Conservation (phyloP, 2,888 invertebrate genomes). For the Papilio protenor region DNA sequence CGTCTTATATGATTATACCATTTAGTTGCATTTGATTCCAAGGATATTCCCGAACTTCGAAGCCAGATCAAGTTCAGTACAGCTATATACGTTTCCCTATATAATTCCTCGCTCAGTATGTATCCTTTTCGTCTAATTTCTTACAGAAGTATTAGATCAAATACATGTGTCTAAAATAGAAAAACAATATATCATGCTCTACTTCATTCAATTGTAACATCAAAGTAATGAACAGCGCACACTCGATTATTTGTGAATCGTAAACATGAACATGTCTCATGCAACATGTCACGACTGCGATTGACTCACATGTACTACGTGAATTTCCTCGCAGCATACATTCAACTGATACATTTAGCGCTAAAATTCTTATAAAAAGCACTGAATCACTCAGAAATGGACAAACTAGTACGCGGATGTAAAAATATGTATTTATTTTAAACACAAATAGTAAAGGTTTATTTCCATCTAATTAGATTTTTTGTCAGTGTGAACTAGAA, state of each 20-base stretch:
- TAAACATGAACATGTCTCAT: slow-evolving; percentile 21
- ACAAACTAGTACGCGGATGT: slow-evolving; percentile 1
- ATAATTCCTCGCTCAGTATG: not conserved
- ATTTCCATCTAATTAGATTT: no score
- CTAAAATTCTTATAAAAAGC: slow-evolving; percentile 3
- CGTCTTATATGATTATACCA: not conserved
- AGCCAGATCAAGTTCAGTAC: not conserved
- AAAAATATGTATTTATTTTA: not conserved
- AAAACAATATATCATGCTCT: not conserved
- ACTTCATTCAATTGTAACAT: not conserved
- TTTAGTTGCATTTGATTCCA: not conserved
- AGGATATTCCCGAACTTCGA: not conserved
- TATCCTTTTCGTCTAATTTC: not conserved
- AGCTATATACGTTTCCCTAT: not conserved
- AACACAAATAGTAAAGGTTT: not conserved
- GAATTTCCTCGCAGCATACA: slow-evolving; percentile 6
- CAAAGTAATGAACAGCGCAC: not conserved
- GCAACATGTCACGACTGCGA: slow-evolving; percentile 3
- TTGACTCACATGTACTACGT: slow-evolving; percentile 26
- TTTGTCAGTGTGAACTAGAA: no score
- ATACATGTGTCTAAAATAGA: not conserved
- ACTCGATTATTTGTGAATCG: slow-evolving; percentile 11
- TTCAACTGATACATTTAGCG: not conserved
- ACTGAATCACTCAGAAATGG: slow-evolving; percentile 11
- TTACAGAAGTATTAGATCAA: not conserved